Evolutionary conservation across 2,888 invertebrate genomes (phyloP).

Genomic region (Maniola hyperantus): DNA sequence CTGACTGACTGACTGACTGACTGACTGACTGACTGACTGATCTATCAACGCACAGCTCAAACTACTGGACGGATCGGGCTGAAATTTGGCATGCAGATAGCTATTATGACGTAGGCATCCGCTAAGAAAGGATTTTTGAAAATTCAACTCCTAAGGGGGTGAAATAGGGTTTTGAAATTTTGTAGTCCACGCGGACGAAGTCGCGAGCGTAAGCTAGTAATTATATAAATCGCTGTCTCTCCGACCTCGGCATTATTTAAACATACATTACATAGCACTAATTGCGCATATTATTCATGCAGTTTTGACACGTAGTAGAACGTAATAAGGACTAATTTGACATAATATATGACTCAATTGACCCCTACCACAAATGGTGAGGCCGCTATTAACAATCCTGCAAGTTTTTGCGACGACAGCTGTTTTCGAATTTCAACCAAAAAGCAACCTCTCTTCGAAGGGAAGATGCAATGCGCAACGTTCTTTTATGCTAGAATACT

Average conservation of each 20-base stretch:
- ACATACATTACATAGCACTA: constrained; percentile 14
- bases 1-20: too few species aligned
- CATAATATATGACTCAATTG: constrained; percentile 26
- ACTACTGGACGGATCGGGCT: too few species aligned
- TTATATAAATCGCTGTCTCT: neutral
- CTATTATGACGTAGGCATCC: too few species aligned
- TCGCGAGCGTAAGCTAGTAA: too few species aligned
- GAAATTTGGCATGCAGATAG: too few species aligned
- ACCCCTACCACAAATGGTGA: constrained; percentile 32
- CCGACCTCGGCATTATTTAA: constrained; percentile 13
- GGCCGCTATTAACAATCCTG: constrained; percentile 34
- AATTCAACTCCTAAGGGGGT: too few species aligned
- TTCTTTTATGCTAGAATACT: neutral
- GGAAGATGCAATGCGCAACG: neutral
- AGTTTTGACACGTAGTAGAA: constrained; percentile 12
- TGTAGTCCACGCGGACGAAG: too few species aligned
- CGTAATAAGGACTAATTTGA: constrained; percentile 29
- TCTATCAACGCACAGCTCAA: too few species aligned
- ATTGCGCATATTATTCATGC: constrained; percentile 22
- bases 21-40: too few species aligned
- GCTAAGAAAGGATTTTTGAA: too few species aligned
- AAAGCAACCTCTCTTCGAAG: neutral
- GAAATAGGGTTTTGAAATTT: too few species aligned
- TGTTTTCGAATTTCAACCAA: constrained; percentile 44
- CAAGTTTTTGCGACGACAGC: constrained; percentile 54